phyloP scores from a whole-genome alignment of 2,797 vertebrate genomes.

The Amblyraja radiata region DNA sequence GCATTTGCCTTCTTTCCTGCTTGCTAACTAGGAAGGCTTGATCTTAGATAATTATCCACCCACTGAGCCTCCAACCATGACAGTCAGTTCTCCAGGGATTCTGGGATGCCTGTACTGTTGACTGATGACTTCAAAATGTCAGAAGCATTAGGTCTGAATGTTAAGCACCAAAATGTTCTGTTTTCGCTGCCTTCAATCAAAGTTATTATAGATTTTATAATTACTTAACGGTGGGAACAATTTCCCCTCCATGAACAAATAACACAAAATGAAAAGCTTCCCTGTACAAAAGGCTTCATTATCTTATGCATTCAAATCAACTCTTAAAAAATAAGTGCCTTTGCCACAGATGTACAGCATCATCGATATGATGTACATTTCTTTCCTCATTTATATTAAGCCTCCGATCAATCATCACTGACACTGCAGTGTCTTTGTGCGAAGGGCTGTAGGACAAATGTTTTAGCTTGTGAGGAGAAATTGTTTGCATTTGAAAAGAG shows the following conservation, averaged over 20 bases:
- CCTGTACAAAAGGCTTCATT: slow-evolving; percentile 54
- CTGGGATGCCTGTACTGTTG: slow-evolving; percentile 65
- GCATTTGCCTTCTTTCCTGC: slow-evolving; percentile 78
- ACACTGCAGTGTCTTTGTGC: slow-evolving; percentile 84
- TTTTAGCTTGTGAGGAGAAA: slow-evolving; percentile 77
- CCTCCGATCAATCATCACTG: slow-evolving; percentile 89
- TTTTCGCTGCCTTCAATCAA: slow-evolving; percentile 38
- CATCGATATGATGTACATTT: slow-evolving; percentile 72
- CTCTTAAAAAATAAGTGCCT: slow-evolving; percentile 61
- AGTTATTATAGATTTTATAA: slow-evolving; percentile 37
- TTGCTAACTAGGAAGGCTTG: slow-evolving; percentile 81
- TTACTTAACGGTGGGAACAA: slow-evolving; percentile 35
- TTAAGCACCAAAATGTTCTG: slow-evolving; percentile 37
- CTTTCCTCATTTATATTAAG: slow-evolving; percentile 70
- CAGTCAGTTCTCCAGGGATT: slow-evolving; percentile 72
- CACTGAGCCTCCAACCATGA: slow-evolving; percentile 75
- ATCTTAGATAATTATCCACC: slow-evolving; percentile 93
- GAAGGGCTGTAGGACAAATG: slow-evolving; percentile 82
- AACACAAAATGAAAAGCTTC: slow-evolving; percentile 31
- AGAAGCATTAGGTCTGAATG: slow-evolving; percentile 52
- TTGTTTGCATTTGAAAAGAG: slow-evolving; percentile 86
- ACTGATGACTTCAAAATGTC: slow-evolving; percentile 72
- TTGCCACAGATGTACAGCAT: slow-evolving; percentile 64
- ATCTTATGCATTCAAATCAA: slow-evolving; percentile 66
- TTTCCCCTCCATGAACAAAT: slow-evolving; percentile 5